These are phyloP conservation scores for Bradypodion pumilum DNA, from an alignment of 2,797 vertebrate species.

Conservation along the genomic window DNA sequence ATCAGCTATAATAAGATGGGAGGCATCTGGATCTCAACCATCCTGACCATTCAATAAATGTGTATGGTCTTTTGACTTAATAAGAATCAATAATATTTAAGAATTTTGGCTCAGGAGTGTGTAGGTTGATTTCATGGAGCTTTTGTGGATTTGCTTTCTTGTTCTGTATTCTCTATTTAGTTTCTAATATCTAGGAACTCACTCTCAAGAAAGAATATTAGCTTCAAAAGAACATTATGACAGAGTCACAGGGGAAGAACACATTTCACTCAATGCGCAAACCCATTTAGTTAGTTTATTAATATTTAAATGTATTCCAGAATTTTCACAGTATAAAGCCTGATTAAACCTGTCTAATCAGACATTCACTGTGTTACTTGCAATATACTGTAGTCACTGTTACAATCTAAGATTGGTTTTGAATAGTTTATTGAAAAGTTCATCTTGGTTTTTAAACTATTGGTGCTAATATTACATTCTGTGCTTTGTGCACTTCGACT, in stretches of 20 bases:
- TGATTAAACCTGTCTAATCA: background rate
- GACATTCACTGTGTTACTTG: conserved; percentile 5
- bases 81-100: no score
- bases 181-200: background rate
- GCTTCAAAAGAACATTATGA: background rate
- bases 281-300: conserved; percentile 8
- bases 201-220: background rate
- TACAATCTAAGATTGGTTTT: background rate
- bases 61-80: no score
- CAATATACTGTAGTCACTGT: background rate
- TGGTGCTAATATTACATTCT: background rate
- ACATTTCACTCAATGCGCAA: background rate
- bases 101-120: background rate
- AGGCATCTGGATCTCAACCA: no score
- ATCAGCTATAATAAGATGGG: no score
- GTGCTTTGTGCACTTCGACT: background rate
- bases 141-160: background rate
- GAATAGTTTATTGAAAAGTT: background rate
- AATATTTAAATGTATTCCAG: conserved; percentile 18
- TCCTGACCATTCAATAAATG: background rate
- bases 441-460: background rate
- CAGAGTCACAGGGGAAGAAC: conserved; percentile 14
- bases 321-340: conserved; percentile 12
- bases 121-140: background rate
- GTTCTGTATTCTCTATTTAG: background rate